A percentile compares a stretch with the other conserved stretches of the same genome.
phyloP scores from a whole-genome alignment of 2,888 invertebrate species.

The Drosophila vallismaia region DNA sequence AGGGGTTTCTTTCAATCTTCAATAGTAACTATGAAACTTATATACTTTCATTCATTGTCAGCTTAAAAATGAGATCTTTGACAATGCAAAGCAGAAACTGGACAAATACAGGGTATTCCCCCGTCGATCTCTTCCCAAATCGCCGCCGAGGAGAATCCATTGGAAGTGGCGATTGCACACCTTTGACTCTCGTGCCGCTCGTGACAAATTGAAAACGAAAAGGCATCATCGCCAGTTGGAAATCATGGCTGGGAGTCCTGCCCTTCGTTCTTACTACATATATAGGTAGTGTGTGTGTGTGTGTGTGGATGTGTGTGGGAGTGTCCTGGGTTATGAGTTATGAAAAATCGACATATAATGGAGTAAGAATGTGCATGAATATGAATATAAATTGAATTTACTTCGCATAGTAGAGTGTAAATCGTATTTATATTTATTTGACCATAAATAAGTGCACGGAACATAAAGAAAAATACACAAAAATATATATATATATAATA shows the following conservation, averaged over 20 bases:
- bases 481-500: not conserved
- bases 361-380: slow-evolving; percentile 71
- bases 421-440: slow-evolving; percentile 77
- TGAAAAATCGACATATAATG: slow-evolving; percentile 75
- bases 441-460: slow-evolving; percentile 59
- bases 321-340: slow-evolving; percentile 42
- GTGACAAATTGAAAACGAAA: slow-evolving; percentile 77
- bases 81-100: too few species aligned
- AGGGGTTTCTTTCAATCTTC: too few species aligned
- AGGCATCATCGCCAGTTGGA: slow-evolving; percentile 57
- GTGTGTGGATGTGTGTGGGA: not conserved
- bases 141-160: slow-evolving; percentile 10
- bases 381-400: slow-evolving; percentile 81
- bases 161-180: slow-evolving; percentile 29
- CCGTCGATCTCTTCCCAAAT: not conserved
- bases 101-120: not conserved
- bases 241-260: slow-evolving; percentile 8
- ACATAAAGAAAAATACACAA: not conserved
- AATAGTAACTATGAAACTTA: too few species aligned
- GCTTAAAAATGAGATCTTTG: too few species aligned
- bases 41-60: too few species aligned
- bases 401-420: slow-evolving; percentile 59
- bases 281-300: not conserved
- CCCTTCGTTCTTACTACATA: slow-evolving; percentile 1
- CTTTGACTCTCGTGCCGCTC: slow-evolving; percentile 42